Evolutionary conservation across 2,888 invertebrate genomes (phyloP).

Genomic region (Holacanthella duospinosa): DNA sequence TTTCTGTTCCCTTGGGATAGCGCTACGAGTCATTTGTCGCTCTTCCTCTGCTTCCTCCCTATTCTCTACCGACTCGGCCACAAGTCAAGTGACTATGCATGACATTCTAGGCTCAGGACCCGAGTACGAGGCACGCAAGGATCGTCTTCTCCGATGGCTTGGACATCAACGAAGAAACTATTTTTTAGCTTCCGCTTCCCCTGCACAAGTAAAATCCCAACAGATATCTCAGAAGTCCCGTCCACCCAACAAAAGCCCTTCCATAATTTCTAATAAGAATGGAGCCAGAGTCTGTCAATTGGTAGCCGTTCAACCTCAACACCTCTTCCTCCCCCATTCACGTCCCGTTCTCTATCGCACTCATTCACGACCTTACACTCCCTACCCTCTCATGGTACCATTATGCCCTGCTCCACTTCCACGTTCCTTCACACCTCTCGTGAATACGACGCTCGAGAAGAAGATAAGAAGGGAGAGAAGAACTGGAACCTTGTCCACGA

Average conservation of each 20-base stretch:
- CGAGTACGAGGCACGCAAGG: constrained; percentile 33
- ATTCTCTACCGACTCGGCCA: constrained; percentile 26
- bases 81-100: constrained; percentile 27
- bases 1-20: constrained; percentile 31
- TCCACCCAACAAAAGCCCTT: background rate
- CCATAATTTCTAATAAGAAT: background rate
- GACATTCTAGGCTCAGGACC: constrained; percentile 17
- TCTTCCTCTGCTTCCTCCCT: background rate
- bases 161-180: constrained; percentile 25
- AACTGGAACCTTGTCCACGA: background rate
- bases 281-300: background rate
- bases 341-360: background rate
- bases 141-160: constrained; percentile 30
- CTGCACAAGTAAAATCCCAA: background rate
- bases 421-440: background rate
- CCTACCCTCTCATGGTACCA: constrained; percentile 3
- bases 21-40: constrained; percentile 22
- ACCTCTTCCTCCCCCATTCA: background rate
- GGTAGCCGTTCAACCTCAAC: constrained; percentile 3
- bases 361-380: background rate
- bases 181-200: background rate
- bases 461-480: constrained; percentile 1
- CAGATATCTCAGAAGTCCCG: background rate
- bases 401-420: constrained; percentile 3
- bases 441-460: background rate